Conservation (phyloP, 30 jellyfish, hydroid and myxozoan genomes). For the Chironex yamaguchii region DNA sequence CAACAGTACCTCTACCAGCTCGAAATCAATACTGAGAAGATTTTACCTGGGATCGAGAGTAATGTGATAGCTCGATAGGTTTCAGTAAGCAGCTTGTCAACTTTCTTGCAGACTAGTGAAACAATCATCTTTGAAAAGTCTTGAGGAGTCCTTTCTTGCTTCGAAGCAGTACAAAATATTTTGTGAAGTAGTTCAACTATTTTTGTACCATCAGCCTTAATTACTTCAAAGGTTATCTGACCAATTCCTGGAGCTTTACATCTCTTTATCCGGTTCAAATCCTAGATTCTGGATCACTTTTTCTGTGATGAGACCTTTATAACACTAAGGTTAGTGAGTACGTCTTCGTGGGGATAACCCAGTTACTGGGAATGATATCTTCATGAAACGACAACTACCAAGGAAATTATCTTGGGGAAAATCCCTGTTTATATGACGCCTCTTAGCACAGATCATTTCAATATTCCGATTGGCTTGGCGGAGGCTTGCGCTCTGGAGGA, state of each 20-base stretch:
- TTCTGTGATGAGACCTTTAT: no score
- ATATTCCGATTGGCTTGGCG: no score
- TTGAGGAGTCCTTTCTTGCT: slow-evolving; percentile 6
- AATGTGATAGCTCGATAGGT: slow-evolving; percentile 29
- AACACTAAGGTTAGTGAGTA: no score
- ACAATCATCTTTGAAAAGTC: slow-evolving; percentile 37
- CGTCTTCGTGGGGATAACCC: no score
- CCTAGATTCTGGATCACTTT: no score
- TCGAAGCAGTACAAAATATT: slow-evolving; percentile 4
- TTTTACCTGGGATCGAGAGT: slow-evolving; percentile 40
- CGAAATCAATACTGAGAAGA: slow-evolving; percentile 50
- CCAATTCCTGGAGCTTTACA: slow-evolving; percentile 40
- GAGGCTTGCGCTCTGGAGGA: no score
- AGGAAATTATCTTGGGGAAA: no score
- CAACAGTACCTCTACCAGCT: slow-evolving; percentile 61
- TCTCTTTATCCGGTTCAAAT: background rate
- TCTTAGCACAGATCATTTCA: no score
- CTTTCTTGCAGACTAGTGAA: slow-evolving; percentile 10
- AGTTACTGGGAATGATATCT: no score
- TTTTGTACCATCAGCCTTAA: slow-evolving; percentile 32
- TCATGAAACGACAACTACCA: no score
- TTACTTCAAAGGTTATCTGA: slow-evolving; percentile 20
- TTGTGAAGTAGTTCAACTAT: slow-evolving; percentile 10
- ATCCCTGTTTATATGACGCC: no score
- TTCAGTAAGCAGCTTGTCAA: slow-evolving; percentile 9